Evolutionary conservation across 2,113 vertebrate genomes (phyloP), one percentile per base, ranked within the genome.

Genomic region (Physeter macrocephalus): DNA sequence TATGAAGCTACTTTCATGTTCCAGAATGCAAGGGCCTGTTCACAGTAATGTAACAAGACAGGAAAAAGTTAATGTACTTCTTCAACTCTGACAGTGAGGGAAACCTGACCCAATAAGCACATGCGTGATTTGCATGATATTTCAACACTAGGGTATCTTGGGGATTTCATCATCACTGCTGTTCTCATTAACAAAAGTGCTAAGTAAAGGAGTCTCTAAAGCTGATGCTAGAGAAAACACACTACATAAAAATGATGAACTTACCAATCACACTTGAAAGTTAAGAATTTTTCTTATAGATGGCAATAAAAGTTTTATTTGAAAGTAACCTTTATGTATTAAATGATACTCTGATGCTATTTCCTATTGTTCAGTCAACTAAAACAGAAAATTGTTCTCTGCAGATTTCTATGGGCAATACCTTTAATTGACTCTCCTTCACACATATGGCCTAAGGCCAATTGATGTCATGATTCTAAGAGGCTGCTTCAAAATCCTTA

Each of bases 241-340:
- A 77, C 5, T 31, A 84, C 31, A 72, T 61, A 86, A 95, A 91
- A 95, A 88, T 59, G 86, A 69, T 27, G 64, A 67, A 84, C 36
- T 49, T 61, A 36, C 1, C 61, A 86, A 78, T 31, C 17, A 31
- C 41, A 61, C 29, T 75, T 62, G 41, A 86, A 71, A 96, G 64
- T 96, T 75, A 82, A 90, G 25, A 2, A 61, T 81, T 64, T 90
- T 92, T 90, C 34, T 84, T 86, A 97, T 4, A 88, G 29, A 74
- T 87, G 36, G 67, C 27, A 87, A 90, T 94, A 77, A 78, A 84
- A 52, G 20, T 94, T 52, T 83, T 93, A 96, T 96, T 96, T 91
- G 61, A 83, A 93, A 97, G 93, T 75, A 96, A 75, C 21, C 15
- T 69, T 80, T 64, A 78, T 36, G 1, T 31, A 64, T 83, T 77